Percentiles rank a stretch among this genome's conserved stretches.
Evolutionary conservation across 2,888 invertebrate species (phyloP).

Genomic region (Andrena camellia): DNA sequence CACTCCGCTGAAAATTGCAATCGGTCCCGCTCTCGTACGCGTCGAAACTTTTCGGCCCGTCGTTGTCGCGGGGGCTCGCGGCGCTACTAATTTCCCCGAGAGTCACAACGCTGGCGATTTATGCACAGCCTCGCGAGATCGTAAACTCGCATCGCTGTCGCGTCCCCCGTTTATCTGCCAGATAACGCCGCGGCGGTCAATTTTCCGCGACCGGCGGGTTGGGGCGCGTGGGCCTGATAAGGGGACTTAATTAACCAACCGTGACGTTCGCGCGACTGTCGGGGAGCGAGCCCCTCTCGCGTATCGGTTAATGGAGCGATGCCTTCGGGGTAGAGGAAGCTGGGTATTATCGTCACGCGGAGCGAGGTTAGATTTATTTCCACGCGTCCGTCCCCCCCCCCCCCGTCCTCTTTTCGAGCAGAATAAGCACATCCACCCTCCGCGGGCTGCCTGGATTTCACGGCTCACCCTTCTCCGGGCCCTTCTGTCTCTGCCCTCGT

Average conservation of each 20-base stretch:
- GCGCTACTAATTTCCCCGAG: too few relatives aligned
- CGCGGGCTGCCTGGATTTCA: constrained; percentile 48
- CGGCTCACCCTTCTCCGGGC: constrained; percentile 39
- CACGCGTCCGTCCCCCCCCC: constrained; percentile 55
- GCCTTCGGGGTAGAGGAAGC: constrained; percentile 31
- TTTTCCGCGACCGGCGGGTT: too few relatives aligned
- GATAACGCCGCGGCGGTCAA: too few relatives aligned
- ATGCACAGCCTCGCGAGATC: too few relatives aligned
- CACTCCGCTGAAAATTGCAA: constrained; percentile 14
- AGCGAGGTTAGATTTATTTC: constrained; percentile 61
- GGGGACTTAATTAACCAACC: too few relatives aligned
- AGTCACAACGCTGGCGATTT: too few relatives aligned
- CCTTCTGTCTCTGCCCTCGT: background rate
- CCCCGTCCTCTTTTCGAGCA: constrained; percentile 45
- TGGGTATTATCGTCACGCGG: constrained; percentile 60
- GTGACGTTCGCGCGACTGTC: too few relatives aligned
- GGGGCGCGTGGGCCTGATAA: too few relatives aligned
- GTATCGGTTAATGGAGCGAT: constrained; percentile 60
- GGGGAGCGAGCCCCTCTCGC: too few relatives aligned
- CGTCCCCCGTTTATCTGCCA: too few relatives aligned
- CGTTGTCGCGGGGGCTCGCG: too few relatives aligned
- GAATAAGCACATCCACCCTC: constrained; percentile 66
- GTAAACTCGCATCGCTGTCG: too few relatives aligned
- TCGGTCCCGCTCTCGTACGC: background rate
- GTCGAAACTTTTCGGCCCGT: background rate